Evolutionary conservation across 2,797 vertebrate genomes (phyloP), one percentile per base, ranked within the genome.

Genomic region (Poecilia gillii): DNA sequence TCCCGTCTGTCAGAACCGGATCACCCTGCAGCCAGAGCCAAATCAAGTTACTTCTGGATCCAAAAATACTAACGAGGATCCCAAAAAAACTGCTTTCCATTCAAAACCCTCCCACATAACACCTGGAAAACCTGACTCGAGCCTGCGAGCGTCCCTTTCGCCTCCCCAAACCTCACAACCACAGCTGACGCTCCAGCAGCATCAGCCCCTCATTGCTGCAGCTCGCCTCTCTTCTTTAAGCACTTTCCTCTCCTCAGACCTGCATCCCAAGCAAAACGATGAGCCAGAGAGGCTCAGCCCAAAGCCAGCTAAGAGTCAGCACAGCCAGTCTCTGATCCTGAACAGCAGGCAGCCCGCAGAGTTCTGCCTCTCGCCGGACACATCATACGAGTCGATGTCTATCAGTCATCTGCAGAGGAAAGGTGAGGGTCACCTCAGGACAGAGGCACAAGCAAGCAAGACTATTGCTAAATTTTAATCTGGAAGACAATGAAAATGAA

Each of bases 381-480:
- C 96, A 70, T 96, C 93, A 76, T 96, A 96, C 0, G 97, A 98
- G 84, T 96, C 96, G 23, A 93, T 98, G 91, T 98, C 98, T 81
- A 96, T 98, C 0, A 97, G 98, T 81, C 91, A 98, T 78, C 93
- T 97, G 82, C 98, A 99, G 95, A 98, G 98, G 91, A 98, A 96
- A 94, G 97, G 98, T 99, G 72, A 95, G 91, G 43, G 62, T 39
- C 39, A 66, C 14, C 62, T 41, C 23, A 76, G 20, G 41, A 75
- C 53, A 33, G 1, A 23, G 28, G 12, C 45, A 5, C 41, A 36
- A 47, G 45, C 1, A 31, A 59, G 13, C 45, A 46, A 36, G 31
- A 9, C 3, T 6, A 18, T 39, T 20, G 8, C 18, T 68, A 68
- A 41, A 39, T 41, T 41, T 68, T 8, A 41, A 68, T 57, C 14